Evolutionary conservation across 2,797 vertebrate genomes (phyloP).

Genomic region (Scyliorhinus canicula): DNA sequence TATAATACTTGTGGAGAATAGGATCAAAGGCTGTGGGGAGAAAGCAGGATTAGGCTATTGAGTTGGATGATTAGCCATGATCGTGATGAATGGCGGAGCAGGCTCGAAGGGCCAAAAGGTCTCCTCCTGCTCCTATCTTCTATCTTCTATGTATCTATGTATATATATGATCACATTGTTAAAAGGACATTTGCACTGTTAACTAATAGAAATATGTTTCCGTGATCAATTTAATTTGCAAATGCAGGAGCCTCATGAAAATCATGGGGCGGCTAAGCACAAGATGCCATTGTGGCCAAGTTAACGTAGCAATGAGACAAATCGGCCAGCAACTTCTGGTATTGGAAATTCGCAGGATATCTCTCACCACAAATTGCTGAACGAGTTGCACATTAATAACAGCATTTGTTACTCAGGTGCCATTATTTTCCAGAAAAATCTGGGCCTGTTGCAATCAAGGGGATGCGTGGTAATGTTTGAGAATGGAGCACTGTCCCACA

Average conservation of each 20-base stretch:
- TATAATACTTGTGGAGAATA: too few species aligned
- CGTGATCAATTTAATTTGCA: not conserved
- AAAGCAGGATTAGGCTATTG: too few species aligned
- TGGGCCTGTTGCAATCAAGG: not conserved
- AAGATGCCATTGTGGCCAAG: too few species aligned
- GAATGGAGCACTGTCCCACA: not conserved
- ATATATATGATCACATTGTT: not conserved
- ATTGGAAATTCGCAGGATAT: not conserved
- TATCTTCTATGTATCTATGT: too few species aligned
- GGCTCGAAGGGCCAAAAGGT: too few species aligned
- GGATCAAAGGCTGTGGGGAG: too few species aligned
- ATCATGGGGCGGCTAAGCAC: not conserved
- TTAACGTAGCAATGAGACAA: not conserved
- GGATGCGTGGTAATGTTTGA: not conserved
- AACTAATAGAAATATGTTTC: not conserved
- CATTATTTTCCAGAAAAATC: not conserved
- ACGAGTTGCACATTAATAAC: not conserved
- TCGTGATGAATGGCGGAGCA: too few species aligned
- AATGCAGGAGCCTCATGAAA: not conserved
- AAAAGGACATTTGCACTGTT: not conserved
- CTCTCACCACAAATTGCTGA: not conserved
- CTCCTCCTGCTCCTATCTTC: too few species aligned
- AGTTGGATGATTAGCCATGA: too few species aligned
- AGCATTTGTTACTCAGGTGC: not conserved
- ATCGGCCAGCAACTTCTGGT: not conserved